Conservation (phyloP, 1,140 invertebrate species). For the Heliconius congener region DNA sequence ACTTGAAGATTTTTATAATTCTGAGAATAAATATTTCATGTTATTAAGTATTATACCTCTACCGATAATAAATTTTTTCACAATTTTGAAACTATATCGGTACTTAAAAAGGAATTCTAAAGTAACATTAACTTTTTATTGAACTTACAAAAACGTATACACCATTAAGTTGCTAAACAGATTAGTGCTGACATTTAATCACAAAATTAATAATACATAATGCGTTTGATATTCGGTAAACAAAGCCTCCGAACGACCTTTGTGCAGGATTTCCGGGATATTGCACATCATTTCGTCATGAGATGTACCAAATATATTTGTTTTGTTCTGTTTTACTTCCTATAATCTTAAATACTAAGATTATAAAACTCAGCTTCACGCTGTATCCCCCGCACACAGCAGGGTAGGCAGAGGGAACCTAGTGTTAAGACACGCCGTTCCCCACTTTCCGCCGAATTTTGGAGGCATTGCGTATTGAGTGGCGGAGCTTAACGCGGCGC, state of each 20-base stretch:
- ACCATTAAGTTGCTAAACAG: background rate
- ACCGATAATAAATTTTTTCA: background rate
- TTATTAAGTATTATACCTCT: background rate
- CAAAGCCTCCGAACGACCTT: constrained; percentile 66
- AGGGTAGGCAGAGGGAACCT: too few relatives aligned
- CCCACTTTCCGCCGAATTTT: too few relatives aligned
- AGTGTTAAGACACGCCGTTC: too few relatives aligned
- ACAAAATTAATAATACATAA: background rate
- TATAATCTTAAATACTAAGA: too few relatives aligned
- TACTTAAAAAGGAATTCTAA: background rate
- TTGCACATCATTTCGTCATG: constrained; percentile 33
- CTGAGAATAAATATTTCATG: background rate
- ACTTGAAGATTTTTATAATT: background rate
- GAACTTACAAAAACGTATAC: background rate
- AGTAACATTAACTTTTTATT: background rate
- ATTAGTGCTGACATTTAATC: background rate
- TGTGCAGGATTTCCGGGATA: constrained; percentile 73
- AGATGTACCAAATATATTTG: background rate
- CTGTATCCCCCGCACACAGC: too few relatives aligned
- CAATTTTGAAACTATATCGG: background rate
- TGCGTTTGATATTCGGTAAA: constrained; percentile 21
- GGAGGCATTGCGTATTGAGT: too few relatives aligned
- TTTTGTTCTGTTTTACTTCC: too few relatives aligned
- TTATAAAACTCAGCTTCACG: too few relatives aligned
- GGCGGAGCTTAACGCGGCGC: too few relatives aligned